These are phyloP conservation scores for Tenthredo mesomela DNA, from an alignment of 2,888 invertebrate species.

Conservation along the genomic window DNA sequence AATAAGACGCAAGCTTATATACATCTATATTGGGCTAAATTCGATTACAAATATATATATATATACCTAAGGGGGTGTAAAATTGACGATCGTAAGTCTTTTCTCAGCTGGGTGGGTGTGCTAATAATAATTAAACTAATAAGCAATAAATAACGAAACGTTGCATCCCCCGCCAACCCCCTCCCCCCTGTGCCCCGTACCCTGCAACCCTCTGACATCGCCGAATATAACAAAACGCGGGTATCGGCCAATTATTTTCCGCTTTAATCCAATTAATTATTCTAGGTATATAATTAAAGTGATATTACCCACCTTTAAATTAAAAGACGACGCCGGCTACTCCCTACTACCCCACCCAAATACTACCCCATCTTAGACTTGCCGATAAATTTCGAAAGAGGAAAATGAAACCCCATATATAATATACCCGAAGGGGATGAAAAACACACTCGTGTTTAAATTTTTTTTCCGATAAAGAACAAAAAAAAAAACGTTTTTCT, in stretches of 20 bases:
- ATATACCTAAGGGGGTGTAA: not conserved
- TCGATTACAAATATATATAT: not conserved
- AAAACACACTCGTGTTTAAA: not conserved
- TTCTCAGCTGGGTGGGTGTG: not conserved
- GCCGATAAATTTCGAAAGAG: not conserved
- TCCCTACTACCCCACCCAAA: not conserved
- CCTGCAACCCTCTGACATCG: not conserved
- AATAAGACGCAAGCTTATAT: not conserved
- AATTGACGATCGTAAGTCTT: conserved; percentile 1
- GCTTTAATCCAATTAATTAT: conserved; percentile 26
- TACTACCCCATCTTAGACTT: not conserved
- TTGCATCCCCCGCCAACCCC: not conserved
- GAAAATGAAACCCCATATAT: not conserved
- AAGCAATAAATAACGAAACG: conserved; percentile 19
- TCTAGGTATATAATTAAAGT: conserved; percentile 1
- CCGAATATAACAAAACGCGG: not conserved
- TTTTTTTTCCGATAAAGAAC: no score
- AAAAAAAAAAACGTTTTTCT: no score
- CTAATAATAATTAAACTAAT: conserved; percentile 9
- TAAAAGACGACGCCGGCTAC: not conserved
- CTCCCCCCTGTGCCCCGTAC: no score
- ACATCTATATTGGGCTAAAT: not conserved
- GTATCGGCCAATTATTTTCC: conserved; percentile 12
- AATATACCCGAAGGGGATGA: no score
- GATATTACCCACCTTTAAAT: not conserved